phyloP scores from a whole-genome alignment of 2,797 vertebrate species.

The Coreius guichenoti region DNA sequence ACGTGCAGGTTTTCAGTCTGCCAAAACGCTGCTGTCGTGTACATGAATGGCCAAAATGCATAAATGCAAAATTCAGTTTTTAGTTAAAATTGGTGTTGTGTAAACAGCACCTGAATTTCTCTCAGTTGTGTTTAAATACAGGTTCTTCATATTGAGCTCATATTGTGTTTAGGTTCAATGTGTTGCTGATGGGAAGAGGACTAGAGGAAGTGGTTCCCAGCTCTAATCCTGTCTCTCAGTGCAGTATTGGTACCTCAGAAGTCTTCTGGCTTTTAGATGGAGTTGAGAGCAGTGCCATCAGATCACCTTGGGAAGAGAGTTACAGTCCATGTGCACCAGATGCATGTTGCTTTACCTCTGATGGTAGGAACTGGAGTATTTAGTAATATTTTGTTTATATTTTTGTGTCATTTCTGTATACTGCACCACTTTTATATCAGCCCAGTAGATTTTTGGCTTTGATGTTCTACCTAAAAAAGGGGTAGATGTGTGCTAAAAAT shows the following conservation, averaged over 20 bases:
- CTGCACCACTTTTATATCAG: background rate
- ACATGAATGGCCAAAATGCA: no score
- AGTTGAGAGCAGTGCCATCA: conserved; percentile 24
- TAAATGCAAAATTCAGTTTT: no score
- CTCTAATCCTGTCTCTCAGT: conserved; percentile 71
- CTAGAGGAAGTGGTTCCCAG: conserved; percentile 66
- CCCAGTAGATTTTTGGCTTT: background rate
- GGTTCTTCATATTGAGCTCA: background rate
- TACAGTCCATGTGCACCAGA: conserved; percentile 65
- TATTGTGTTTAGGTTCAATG: conserved; percentile 65
- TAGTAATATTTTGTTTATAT: background rate
- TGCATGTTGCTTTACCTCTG: conserved; percentile 33
- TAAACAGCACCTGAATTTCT: background rate
- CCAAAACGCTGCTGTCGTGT: background rate
- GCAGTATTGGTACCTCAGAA: conserved; percentile 57
- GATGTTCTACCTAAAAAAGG: background rate
- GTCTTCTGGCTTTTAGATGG: conserved; percentile 52
- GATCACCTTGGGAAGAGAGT: conserved; percentile 65
- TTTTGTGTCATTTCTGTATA: background rate
- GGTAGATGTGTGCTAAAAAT: background rate
- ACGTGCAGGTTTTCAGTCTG: background rate
- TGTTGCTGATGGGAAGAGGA: conserved; percentile 33
- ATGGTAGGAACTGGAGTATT: conserved; percentile 29
- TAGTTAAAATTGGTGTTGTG: no score
- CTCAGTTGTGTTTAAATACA: background rate